Evolutionary conservation across 2,797 vertebrate species (phyloP).

Genomic region (Xenentodon cancila): DNA sequence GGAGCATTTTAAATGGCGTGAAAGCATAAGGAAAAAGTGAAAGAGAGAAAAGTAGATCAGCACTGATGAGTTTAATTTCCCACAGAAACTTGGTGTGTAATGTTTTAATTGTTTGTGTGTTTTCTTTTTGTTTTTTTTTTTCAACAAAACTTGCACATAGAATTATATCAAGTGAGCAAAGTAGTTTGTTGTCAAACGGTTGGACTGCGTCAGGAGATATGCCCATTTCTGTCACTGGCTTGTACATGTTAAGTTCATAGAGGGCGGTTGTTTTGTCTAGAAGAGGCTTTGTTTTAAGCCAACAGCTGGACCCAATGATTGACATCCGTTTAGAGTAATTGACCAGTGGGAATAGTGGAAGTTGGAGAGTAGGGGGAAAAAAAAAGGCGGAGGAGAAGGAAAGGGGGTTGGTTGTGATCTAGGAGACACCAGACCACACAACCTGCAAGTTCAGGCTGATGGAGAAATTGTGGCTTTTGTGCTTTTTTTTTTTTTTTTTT

Average conservation of each 20-base stretch:
- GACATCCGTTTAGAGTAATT: slow-evolving; percentile 82
- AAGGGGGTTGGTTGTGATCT: slow-evolving; percentile 53
- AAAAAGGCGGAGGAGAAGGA: background rate
- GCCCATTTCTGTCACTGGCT: slow-evolving; percentile 72
- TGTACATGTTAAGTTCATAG: slow-evolving; percentile 52
- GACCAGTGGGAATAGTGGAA: slow-evolving; percentile 73
- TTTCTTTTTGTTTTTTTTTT: slow-evolving; percentile 3
- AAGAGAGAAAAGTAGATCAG: slow-evolving; percentile 40
- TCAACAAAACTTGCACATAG: background rate
- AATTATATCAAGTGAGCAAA: slow-evolving; percentile 45
- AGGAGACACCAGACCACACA: slow-evolving; percentile 80
- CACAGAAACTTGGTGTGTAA: slow-evolving; percentile 31
- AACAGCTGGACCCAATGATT: slow-evolving; percentile 83
- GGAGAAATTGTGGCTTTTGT: slow-evolving; percentile 68
- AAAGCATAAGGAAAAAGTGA: slow-evolving; percentile 48
- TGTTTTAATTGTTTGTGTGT: slow-evolving; percentile 3
- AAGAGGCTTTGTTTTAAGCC: slow-evolving; percentile 80
- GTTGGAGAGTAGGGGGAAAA: slow-evolving; percentile 30
- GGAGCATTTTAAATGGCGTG: slow-evolving; percentile 49
- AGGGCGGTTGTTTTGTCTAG: slow-evolving; percentile 74
- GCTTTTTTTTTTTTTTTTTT: slow-evolving; percentile 23
- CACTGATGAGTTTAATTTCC: slow-evolving; percentile 45
- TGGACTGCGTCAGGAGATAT: slow-evolving; percentile 45
- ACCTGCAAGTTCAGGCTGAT: slow-evolving; percentile 75
- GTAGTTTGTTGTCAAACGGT: slow-evolving; percentile 49